These are phyloP conservation scores for Potamilus streckersoni DNA, from an alignment of 1,140 invertebrate species.

Conservation along the genomic window DNA sequence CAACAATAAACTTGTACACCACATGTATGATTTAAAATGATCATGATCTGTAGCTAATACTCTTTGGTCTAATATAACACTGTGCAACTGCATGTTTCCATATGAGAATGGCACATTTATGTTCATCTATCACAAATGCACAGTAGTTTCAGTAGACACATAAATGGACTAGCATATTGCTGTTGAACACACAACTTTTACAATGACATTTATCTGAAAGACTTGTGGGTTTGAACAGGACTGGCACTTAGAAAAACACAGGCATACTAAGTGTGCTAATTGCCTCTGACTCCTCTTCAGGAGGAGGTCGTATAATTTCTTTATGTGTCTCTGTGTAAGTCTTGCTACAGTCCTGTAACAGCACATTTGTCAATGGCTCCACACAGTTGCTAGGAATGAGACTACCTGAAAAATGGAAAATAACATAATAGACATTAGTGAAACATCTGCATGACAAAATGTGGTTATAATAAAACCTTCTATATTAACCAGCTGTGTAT, in stretches of 20 bases:
- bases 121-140: no score
- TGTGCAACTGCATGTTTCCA: no score
- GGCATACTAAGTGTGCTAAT: slow-evolving; percentile 41
- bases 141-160: no score
- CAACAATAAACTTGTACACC: no score
- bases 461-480: neutral
- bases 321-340: slow-evolving; percentile 77
- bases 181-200: no score
- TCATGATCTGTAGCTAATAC: no score
- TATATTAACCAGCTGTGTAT: no score
- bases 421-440: neutral
- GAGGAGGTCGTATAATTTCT: slow-evolving; percentile 9
- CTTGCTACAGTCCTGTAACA: slow-evolving; percentile 85
- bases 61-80: no score
- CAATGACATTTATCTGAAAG: no score
- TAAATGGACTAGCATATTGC: no score
- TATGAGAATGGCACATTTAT: no score
- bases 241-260: slow-evolving; percentile 22
- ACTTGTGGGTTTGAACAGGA: neutral
- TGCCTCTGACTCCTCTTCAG: slow-evolving; percentile 23
- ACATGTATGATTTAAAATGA: no score
- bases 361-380: slow-evolving; percentile 80
- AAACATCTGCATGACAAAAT: neutral
- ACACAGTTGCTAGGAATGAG: slow-evolving; percentile 91
- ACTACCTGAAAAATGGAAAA: slow-evolving; percentile 75